Base-by-base conservation (phyloP, 2,113 vertebrate species). In the Phyllostomus hastatus region DNA sequence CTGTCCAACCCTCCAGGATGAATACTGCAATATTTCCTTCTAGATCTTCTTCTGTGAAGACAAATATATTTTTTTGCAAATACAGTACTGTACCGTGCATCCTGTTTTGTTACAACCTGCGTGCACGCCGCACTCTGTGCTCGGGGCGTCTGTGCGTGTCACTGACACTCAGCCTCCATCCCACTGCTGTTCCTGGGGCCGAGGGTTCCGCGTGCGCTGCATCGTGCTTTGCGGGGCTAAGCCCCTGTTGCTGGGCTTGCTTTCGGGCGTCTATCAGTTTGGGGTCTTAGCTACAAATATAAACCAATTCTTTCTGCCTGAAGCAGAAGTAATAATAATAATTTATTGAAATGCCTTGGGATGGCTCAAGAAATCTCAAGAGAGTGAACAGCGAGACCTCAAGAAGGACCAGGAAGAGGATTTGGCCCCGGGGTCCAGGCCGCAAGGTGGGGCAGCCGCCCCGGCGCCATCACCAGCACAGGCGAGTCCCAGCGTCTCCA, bases 41-140 rank as follows among this genome's bases (percentile, higher is more conserved):
- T 46, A 79, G 84, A 57, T 43, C 64, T 85, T 96, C 96, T 91
- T 78, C 93, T 95, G 41, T 78, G 59, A 95, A 59, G 82, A 57
- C 88, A 92, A 46, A 69, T 83, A 41, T 95, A 67, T 41, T 91
- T 52, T 95, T 96, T 91, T 93, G 69, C 91, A 91, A 88, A 94
- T 28, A 61, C 70, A 54, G 54, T 52, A 48, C 91, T 69, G 33
- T 35, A 70, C 87, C 46, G 1, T 76, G 75, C 57, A 67, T 86
- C 70, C 72, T 87, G 89, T 92, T 92, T 94, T 96, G 67, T 85
- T 88, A 84, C 35, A 82, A 78, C 33, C 88, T 69, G 91, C 85
- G 54, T 88, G 93, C 93, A 50, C 57, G 72, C 83, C 72, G 67
- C 70, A 70, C 64, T 52, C 7, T 48, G 26, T 48, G n/a, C n/a